Evolutionary conservation across 2,113 vertebrate genomes (phyloP).

Genomic region (Clarias magur): DNA sequence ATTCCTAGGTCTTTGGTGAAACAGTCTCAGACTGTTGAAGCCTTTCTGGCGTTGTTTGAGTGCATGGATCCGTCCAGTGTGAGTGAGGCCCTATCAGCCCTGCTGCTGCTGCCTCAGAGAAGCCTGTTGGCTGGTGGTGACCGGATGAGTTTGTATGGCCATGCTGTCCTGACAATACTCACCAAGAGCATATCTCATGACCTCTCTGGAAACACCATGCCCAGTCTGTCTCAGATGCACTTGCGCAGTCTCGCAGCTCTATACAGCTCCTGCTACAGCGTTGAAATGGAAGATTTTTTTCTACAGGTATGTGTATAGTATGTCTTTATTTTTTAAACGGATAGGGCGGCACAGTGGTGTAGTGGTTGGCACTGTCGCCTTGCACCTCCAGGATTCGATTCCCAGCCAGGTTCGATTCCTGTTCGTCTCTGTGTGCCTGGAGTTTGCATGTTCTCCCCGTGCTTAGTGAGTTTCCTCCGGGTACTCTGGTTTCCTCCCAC

Average conservation of each 20-base stretch:
- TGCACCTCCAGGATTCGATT: too few species aligned
- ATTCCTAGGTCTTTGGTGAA: conserved; percentile 7
- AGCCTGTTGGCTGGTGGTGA: conserved; percentile 63
- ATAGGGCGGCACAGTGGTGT: not conserved
- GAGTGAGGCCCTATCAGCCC: conserved; percentile 73
- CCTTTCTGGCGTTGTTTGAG: conserved; percentile 75
- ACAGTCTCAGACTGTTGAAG: conserved; percentile 72
- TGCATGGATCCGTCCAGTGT: conserved; percentile 75
- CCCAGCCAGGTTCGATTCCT: too few species aligned
- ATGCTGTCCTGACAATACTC: conserved; percentile 77
- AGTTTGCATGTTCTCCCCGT: too few species aligned
- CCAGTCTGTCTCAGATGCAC: conserved; percentile 73
- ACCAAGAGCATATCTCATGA: conserved; percentile 59
- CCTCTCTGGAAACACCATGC: conserved; percentile 51
- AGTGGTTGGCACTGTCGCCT: too few species aligned
- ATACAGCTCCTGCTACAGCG: conserved; percentile 72
- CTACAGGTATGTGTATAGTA: conserved; percentile 53
- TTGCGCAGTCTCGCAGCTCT: conserved; percentile 76
- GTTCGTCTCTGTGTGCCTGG: too few species aligned
- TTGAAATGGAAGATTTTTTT: conserved; percentile 76
- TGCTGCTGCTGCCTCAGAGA: conserved; percentile 79
- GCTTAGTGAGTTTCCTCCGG: too few species aligned
- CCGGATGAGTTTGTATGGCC: conserved; percentile 77
- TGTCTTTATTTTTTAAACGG: not conserved
- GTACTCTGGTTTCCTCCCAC: too few species aligned